These are phyloP conservation scores for Halcyon malimbica DNA, from an alignment of 2,113 vertebrate species.

Conservation along the genomic window DNA sequence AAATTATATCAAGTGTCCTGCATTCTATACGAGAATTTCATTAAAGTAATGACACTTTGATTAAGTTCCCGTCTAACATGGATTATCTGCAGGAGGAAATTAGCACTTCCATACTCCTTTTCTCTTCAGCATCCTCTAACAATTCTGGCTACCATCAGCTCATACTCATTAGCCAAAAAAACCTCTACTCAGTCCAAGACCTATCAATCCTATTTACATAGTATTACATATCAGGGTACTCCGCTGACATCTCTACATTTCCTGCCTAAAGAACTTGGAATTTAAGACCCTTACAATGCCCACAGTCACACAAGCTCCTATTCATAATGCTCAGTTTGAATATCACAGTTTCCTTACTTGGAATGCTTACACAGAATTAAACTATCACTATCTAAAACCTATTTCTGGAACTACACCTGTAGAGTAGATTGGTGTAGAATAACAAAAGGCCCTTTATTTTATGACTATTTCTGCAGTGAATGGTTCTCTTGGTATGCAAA, in stretches of 20 bases:
- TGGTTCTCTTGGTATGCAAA: background rate
- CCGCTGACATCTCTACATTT: background rate
- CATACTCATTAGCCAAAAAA: background rate
- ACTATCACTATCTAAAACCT: background rate
- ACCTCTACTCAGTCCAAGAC: background rate
- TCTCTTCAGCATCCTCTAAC: background rate
- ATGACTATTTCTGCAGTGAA: background rate
- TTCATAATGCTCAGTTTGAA: background rate
- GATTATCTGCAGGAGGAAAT: conserved; percentile 39
- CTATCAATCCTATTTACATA: rapidly evolving
- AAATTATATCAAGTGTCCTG: conserved; percentile 65
- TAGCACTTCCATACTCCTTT: background rate
- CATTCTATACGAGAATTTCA: conserved; percentile 62
- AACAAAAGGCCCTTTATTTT: background rate
- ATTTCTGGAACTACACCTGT: background rate
- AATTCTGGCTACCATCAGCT: background rate
- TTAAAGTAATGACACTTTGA: conserved; percentile 56
- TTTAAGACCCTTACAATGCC: background rate
- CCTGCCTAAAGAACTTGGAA: background rate
- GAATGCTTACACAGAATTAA: background rate
- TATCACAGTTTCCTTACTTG: background rate
- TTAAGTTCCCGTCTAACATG: conserved; percentile 41
- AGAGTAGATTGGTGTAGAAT: background rate
- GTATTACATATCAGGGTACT: background rate
- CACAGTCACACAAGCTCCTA: background rate